These are phyloP conservation scores for Alca torda DNA, from an alignment of 2,797 vertebrate genomes.

Conservation along the genomic window DNA sequence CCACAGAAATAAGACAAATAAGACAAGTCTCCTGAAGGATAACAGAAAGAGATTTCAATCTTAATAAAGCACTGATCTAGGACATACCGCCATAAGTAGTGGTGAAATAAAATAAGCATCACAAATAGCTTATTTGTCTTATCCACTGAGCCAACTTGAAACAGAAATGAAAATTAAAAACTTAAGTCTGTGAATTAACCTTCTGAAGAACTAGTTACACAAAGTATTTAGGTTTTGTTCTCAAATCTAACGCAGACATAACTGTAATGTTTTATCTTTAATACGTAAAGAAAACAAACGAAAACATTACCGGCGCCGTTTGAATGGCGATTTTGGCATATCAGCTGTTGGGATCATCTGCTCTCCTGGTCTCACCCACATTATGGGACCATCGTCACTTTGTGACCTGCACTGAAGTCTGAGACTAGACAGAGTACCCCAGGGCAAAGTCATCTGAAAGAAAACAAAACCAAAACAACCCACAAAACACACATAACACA, in stretches of 20 bases:
- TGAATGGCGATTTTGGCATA: conserved; percentile 98
- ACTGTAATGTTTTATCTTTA: neutral
- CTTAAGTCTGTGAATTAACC: neutral
- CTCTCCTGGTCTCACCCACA: conserved; percentile 98
- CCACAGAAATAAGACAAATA: neutral
- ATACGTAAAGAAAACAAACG: neutral
- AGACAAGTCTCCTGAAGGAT: neutral
- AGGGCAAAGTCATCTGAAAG: conserved; percentile 92
- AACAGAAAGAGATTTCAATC: neutral
- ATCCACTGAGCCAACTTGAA: neutral
- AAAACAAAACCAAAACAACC: conserved; percentile 29
- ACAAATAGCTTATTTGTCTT: neutral
- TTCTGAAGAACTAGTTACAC: neutral
- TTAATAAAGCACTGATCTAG: neutral
- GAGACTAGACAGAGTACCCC: conserved; percentile 94
- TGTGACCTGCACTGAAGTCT: conserved; percentile 94
- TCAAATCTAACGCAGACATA: neutral
- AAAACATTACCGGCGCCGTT: conserved; percentile 87
- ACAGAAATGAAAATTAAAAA: neutral
- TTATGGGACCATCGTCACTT: conserved; percentile 96
- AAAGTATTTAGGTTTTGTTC: neutral
- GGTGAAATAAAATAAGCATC: neutral
- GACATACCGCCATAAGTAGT: neutral
- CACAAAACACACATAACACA: conserved; percentile 58
- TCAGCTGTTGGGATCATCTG: conserved; percentile 99